A percentile compares a stretch with the other conserved stretches of the same genome.
phyloP scores from a whole-genome alignment of 2,888 invertebrate genomes.

The Agonopterix arenella region DNA sequence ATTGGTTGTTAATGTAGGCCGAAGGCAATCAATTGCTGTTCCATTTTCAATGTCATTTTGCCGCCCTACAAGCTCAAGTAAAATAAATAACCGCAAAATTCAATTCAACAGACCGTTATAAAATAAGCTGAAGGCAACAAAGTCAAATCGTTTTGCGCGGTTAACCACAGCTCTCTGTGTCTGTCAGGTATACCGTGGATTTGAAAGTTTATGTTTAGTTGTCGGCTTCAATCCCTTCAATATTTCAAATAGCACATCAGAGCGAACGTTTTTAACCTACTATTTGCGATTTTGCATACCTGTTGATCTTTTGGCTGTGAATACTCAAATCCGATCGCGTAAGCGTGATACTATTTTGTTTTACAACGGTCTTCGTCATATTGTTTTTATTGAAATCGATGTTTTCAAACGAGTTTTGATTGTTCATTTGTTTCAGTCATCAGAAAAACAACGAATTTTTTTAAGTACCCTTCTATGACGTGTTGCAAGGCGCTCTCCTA shows the following conservation, averaged over 20 bases:
- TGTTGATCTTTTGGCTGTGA: constrained; percentile 39
- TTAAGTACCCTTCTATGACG: no score
- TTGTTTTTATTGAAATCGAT: no score
- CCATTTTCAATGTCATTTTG: neutral
- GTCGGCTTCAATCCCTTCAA: constrained; percentile 45
- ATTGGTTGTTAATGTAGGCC: no score
- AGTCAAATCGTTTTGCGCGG: constrained; percentile 72
- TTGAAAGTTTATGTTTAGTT: constrained; percentile 60
- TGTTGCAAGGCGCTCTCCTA: no score
- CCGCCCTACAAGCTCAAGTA: constrained; percentile 24
- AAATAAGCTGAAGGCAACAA: constrained; percentile 69
- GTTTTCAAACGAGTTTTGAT: no score
- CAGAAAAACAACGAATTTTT: no score
- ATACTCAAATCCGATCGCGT: constrained; percentile 19
- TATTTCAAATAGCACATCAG: constrained; percentile 42
- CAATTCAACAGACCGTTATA: constrained; percentile 74
- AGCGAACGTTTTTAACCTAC: constrained; percentile 30
- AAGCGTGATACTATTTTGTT: constrained; percentile 33
- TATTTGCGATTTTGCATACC: constrained; percentile 38
- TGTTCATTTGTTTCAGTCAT: no score
- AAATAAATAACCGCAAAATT: constrained; percentile 76
- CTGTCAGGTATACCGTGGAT: constrained; percentile 56
- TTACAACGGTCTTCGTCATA: constrained; percentile 20
- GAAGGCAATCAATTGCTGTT: no score
- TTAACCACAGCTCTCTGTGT: constrained; percentile 67